Percentiles rank a stretch among this genome's conserved stretches.
Conservation (phyloP, 2,888 invertebrate species). For the Scelioninae gen. 2 region DNA sequence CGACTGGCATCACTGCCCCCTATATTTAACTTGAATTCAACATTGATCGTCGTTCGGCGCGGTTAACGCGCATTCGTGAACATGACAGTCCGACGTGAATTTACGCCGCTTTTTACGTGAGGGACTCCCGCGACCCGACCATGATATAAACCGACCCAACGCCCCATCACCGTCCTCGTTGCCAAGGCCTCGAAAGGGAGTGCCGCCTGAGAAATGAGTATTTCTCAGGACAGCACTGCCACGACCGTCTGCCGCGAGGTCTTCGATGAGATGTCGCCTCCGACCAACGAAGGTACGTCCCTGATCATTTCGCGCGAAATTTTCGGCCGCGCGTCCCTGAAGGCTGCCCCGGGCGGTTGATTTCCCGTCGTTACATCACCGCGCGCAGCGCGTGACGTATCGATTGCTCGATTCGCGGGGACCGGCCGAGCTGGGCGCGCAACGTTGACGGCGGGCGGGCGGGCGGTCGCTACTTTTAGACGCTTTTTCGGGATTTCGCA, state of each 20-base stretch:
- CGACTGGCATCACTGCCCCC: slow-evolving; percentile 63
- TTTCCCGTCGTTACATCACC: slow-evolving; percentile 62
- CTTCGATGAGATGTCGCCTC: slow-evolving; percentile 89
- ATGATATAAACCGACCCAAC: slow-evolving; percentile 52
- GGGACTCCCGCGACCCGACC: slow-evolving; percentile 32
- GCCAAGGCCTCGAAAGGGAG: slow-evolving; percentile 27
- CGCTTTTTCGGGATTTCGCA: slow-evolving; percentile 13
- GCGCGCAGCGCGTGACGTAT: slow-evolving; percentile 23
- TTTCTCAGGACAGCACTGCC: slow-evolving; percentile 75
- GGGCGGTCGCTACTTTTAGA: slow-evolving; percentile 17
- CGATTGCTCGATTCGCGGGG: slow-evolving; percentile 29
- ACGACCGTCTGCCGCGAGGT: slow-evolving; percentile 87
- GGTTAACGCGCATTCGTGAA: slow-evolving; percentile 64
- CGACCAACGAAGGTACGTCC: slow-evolving; percentile 85
- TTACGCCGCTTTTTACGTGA: slow-evolving; percentile 54
- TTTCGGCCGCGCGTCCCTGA: background rate
- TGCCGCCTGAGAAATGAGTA: slow-evolving; percentile 68
- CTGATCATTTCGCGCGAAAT: background rate
- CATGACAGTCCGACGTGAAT: slow-evolving; percentile 62
- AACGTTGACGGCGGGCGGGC: slow-evolving; percentile 20
- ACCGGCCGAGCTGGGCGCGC: slow-evolving; percentile 16
- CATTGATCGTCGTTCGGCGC: slow-evolving; percentile 70
- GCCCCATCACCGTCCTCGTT: slow-evolving; percentile 12
- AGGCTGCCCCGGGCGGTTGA: slow-evolving; percentile 9
- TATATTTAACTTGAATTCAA: slow-evolving; percentile 71